These are phyloP conservation scores for Hyperoplus immaculatus DNA, from an alignment of 2,797 vertebrate genomes.

Conservation along the genomic window DNA sequence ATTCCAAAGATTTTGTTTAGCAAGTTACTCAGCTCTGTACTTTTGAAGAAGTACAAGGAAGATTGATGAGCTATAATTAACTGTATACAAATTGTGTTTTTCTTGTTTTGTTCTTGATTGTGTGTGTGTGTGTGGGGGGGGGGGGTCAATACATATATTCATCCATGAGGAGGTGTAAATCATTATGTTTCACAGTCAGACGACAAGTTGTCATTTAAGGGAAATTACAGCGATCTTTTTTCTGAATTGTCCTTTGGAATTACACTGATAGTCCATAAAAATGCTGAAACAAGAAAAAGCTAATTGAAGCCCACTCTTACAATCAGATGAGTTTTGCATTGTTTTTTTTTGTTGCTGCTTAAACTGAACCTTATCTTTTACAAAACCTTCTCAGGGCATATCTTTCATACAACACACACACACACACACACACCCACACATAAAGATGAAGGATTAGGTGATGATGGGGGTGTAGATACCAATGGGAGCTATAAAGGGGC, in stretches of 20 bases:
- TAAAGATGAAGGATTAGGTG: constrained; percentile 7
- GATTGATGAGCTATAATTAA: too few relatives aligned
- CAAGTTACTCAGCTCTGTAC: too few relatives aligned
- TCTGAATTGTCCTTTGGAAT: constrained; percentile 6
- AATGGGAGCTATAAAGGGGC: constrained; percentile 26
- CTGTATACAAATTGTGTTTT: too few relatives aligned
- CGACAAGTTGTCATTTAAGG: neutral
- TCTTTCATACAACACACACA: neutral
- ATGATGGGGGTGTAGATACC: constrained; percentile 29
- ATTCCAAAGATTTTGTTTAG: too few relatives aligned
- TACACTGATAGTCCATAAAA: neutral
- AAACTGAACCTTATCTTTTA: constrained; percentile 1
- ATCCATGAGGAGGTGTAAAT: neutral
- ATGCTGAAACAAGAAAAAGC: neutral
- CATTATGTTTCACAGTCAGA: neutral
- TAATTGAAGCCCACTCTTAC: neutral
- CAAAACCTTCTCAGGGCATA: neutral
- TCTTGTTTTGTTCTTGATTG: too few relatives aligned
- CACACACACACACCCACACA: neutral
- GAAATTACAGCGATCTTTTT: neutral
- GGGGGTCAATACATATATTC: neutral
- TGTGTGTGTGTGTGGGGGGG: too few relatives aligned
- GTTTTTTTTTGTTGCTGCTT: neutral
- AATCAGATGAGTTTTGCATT: neutral
- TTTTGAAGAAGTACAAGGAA: too few relatives aligned